Evolutionary conservation across 2,888 invertebrate genomes (phyloP).

Genomic region (Drosophila borborema): DNA sequence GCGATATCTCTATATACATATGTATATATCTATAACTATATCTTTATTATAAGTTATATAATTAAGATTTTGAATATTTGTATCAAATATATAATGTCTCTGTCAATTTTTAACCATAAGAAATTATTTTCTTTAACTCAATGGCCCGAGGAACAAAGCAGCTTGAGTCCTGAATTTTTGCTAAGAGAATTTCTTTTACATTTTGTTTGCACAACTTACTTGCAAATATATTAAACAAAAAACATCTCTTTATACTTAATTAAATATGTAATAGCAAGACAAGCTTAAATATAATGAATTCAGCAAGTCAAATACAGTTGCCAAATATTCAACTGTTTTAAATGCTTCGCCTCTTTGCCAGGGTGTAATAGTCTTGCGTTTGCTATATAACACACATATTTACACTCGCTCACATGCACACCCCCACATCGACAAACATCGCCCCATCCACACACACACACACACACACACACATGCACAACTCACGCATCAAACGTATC

Average conservation of each 20-base stretch:
- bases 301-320: neutral
- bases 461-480: conserved; percentile 6
- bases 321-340: neutral
- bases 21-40: neutral
- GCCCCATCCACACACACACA: neutral
- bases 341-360: neutral
- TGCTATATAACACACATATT: conserved; percentile 9
- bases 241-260: neutral
- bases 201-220: too few relatives aligned
- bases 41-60: neutral
- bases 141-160: neutral
- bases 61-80: neutral
- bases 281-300: neutral
- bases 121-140: neutral
- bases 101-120: neutral
- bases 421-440: neutral
- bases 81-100: too few relatives aligned
- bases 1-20: neutral
- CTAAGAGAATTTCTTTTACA: too few relatives aligned
- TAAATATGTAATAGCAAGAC: neutral
- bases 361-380: neutral
- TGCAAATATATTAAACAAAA: neutral
- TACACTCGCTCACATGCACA: conserved; percentile 6
- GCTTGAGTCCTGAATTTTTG: neutral
- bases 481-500: conserved; percentile 33